phyloP scores from a whole-genome alignment of 2,113 vertebrate species.

The Fregetta grallaria region DNA sequence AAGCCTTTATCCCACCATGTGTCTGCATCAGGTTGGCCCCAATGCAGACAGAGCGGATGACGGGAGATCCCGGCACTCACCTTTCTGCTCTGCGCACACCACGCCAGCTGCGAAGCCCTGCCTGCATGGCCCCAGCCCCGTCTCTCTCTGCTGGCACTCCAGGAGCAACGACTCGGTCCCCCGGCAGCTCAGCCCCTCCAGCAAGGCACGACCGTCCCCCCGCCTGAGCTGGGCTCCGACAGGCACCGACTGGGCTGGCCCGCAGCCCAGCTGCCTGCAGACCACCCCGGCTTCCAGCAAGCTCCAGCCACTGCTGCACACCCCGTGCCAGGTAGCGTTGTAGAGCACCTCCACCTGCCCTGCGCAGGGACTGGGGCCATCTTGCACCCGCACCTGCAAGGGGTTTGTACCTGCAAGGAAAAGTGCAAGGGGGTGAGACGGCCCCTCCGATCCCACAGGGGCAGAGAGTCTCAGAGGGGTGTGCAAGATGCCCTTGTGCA shows the following conservation, averaged over 20 bases:
- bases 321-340: background rate
- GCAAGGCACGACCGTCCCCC: accelerated
- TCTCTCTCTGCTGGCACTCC: background rate
- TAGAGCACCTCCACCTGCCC: slow-evolving; percentile 17
- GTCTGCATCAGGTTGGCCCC: background rate
- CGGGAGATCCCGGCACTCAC: background rate
- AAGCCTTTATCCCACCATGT: background rate
- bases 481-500: background rate
- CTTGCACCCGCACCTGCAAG: background rate
- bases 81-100: background rate
- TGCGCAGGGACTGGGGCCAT: background rate
- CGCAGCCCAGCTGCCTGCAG: slow-evolving; percentile 42
- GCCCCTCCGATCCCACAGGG: accelerated
- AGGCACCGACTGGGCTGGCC: background rate
- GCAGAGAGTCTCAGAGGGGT: background rate
- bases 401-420: background rate
- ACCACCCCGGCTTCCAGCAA: background rate
- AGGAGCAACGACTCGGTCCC: background rate
- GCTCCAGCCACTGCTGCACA: background rate
- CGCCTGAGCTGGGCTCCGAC: accelerated
- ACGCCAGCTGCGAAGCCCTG: accelerated
- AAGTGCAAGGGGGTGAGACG: background rate
- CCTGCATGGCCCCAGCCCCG: accelerated
- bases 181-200: slow-evolving; percentile 15
- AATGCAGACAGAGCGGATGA: accelerated